phyloP scores from a whole-genome alignment of 1,140 invertebrate genomes.

The Musca vetustissima region DNA sequence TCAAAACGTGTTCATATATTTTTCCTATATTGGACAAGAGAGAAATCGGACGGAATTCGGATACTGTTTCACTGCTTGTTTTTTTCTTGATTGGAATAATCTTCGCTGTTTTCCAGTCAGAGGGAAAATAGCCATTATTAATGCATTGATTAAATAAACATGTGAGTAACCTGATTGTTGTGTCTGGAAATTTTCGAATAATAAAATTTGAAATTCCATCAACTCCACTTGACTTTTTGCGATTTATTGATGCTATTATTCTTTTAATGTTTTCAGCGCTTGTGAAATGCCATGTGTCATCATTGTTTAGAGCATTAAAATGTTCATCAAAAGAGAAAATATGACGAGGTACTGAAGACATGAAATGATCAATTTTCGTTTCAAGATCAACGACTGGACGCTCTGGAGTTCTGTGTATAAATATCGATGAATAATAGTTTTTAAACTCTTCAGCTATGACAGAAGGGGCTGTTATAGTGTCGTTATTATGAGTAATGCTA shows the following conservation, averaged over 20 bases:
- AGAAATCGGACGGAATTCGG: background rate
- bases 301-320: background rate
- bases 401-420: background rate
- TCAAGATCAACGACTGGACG: background rate
- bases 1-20: background rate
- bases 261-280: background rate
- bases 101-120: background rate
- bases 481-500: background rate
- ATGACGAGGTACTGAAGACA: background rate
- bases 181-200: background rate
- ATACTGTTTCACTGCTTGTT: background rate
- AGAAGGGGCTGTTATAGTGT: background rate
- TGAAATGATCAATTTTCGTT: background rate
- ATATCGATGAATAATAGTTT: background rate
- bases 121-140: too few relatives aligned
- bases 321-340: background rate
- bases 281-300: background rate
- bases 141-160: too few relatives aligned
- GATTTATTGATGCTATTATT: background rate
- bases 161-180: too few relatives aligned
- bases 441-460: background rate
- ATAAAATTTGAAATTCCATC: background rate
- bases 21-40: background rate
- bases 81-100: background rate
- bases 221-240: background rate